phyloP scores from a whole-genome alignment of 2,113 vertebrate genomes.

The Steatornis caripensis region DNA sequence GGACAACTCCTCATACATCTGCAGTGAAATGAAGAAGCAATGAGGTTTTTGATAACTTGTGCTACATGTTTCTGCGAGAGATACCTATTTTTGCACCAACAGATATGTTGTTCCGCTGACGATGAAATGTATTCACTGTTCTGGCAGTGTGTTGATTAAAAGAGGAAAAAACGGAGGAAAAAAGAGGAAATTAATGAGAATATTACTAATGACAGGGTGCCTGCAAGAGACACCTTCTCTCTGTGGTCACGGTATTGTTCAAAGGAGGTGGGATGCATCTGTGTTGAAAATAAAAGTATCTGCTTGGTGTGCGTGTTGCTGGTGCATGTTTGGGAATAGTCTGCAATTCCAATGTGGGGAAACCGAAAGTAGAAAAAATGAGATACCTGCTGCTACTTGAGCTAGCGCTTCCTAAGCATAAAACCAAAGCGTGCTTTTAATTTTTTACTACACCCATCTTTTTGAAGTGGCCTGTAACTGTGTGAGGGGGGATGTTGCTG shows the following conservation, averaged over 20 bases:
- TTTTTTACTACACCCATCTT: neutral
- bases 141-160: neutral
- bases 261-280: neutral
- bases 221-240: neutral
- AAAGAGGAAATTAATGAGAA: neutral
- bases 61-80: neutral
- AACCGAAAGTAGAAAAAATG: neutral
- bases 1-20: neutral
- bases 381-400: conserved; percentile 38
- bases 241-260: neutral
- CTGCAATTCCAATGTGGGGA: neutral
- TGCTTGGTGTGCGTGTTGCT: neutral
- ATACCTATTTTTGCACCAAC: neutral
- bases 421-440: neutral
- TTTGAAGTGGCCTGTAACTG: neutral
- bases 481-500: neutral
- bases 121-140: neutral
- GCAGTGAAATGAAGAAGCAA: neutral
- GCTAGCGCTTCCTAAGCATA: neutral
- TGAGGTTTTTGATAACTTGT: neutral
- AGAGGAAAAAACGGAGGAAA: neutral
- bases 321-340: neutral
- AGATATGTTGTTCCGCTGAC: neutral
- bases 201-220: neutral
- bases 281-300: neutral